Evolutionary conservation across 2,797 vertebrate species (phyloP).

Genomic region (Cephalopachus bancanus): DNA sequence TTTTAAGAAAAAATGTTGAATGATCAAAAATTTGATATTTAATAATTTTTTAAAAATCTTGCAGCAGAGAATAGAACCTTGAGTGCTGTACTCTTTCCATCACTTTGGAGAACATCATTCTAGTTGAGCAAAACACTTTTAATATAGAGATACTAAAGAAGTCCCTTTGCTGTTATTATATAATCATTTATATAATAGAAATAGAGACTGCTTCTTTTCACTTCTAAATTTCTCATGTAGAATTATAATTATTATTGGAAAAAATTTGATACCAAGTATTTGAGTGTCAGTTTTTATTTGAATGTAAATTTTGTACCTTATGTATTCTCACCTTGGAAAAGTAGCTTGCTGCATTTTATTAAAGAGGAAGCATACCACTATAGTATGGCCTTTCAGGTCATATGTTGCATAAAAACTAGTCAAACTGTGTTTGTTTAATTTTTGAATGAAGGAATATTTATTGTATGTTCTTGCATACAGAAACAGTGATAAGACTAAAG

Average conservation of each 20-base stretch:
- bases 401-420: background rate
- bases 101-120: background rate
- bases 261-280: background rate
- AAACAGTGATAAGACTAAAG: background rate
- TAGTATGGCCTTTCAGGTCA: background rate
- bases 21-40: background rate
- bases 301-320: background rate
- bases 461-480: background rate
- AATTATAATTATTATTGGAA: background rate
- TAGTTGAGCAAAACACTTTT: background rate
- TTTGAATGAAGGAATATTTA: background rate
- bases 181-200: background rate
- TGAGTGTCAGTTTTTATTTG: background rate
- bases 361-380: background rate
- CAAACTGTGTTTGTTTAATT: background rate
- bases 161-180: background rate
- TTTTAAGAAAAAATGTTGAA: background rate
- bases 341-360: background rate
- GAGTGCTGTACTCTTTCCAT: background rate
- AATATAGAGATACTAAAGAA: background rate
- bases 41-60: background rate
- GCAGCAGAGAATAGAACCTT: background rate
- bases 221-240: background rate
- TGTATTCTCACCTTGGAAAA: background rate
- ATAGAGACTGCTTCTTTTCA: background rate